Evolutionary conservation across 2,797 vertebrate species (phyloP), one percentile per base, ranked within the genome.

Genomic region (Leptoclinus maculatus): DNA sequence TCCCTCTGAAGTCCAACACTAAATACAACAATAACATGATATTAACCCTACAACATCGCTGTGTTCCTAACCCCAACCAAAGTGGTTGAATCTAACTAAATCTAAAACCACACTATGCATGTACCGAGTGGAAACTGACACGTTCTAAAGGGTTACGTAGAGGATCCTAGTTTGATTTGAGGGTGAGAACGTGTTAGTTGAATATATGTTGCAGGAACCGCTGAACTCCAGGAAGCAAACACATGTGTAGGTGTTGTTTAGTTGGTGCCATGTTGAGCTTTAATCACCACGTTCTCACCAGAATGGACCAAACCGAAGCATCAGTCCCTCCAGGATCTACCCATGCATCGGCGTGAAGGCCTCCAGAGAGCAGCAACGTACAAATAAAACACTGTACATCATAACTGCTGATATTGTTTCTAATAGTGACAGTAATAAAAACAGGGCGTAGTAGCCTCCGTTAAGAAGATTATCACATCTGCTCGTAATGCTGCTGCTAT

Each of bases 401-500:
- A 41, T 2, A 23, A 27, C 53, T 49, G 60, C 38, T 49, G 7
- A 60, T 59, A 5, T 25, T 32, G 32, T 51, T n/a, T 34, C 38
- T 39, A 68, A 23, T 4, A 21, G 38, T 5, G 29, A 66, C 41
- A 2, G 4, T 19, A 45, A 72, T 69, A 29, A 62, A 43, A 66
- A 63, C 32, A 1, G 12, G 32, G 25, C 1, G 7, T 1, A 4
- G 14, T 0, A 0, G 53, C 57, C 4, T 64, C 57, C 49, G 9
- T 38, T 16, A 39, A 17, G 41, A 67, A 9, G 25, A 74, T 65
- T 8, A 38, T 41, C 53, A 19, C 58, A 58, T 38, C 65, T 49
- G 60, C 65, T 51, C 10, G 58, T 53, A 29, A 73, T 62, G 63
- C 51, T 27, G 66, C 78, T 13, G 41, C 70, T 66, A 29, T 66